Evolutionary conservation across 2,113 vertebrate species (phyloP).

Genomic region (Ceyx melanurus): DNA sequence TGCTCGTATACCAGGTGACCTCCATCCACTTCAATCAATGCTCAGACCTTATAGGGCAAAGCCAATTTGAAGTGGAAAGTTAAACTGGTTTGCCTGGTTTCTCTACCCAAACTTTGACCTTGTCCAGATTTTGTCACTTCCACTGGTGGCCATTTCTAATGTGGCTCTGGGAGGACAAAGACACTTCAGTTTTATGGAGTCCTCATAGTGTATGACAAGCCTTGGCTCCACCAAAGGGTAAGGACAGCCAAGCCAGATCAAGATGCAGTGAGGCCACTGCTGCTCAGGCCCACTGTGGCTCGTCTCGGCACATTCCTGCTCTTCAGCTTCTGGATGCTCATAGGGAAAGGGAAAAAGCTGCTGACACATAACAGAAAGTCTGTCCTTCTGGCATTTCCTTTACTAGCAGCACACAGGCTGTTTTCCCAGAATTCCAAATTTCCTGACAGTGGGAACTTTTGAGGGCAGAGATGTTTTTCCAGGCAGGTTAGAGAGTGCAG

Average conservation of each 20-base stretch:
- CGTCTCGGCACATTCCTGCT: fast-evolving
- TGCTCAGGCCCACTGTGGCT: neutral
- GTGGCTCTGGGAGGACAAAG: neutral
- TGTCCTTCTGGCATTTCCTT: neutral
- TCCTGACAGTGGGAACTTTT: neutral
- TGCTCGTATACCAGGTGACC: fast-evolving
- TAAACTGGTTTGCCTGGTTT: neutral
- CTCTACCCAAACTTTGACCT: neutral
- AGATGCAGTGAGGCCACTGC: fast-evolving
- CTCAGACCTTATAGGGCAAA: neutral
- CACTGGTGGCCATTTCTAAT: fast-evolving
- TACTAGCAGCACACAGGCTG: neutral
- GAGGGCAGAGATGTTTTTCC: neutral
- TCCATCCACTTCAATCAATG: neutral
- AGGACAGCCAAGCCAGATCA: neutral
- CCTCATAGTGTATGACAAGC: fast-evolving
- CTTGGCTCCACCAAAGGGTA: neutral
- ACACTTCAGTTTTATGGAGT: neutral
- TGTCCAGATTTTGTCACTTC: neutral
- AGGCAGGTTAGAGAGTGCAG: neutral
- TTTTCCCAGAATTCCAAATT: neutral
- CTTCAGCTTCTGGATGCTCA: neutral
- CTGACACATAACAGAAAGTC: neutral
- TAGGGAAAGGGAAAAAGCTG: neutral
- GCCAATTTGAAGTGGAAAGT: neutral